These are phyloP conservation scores for Diplodus puntazzo DNA, from an alignment of 2,797 vertebrate species.

Conservation along the genomic window DNA sequence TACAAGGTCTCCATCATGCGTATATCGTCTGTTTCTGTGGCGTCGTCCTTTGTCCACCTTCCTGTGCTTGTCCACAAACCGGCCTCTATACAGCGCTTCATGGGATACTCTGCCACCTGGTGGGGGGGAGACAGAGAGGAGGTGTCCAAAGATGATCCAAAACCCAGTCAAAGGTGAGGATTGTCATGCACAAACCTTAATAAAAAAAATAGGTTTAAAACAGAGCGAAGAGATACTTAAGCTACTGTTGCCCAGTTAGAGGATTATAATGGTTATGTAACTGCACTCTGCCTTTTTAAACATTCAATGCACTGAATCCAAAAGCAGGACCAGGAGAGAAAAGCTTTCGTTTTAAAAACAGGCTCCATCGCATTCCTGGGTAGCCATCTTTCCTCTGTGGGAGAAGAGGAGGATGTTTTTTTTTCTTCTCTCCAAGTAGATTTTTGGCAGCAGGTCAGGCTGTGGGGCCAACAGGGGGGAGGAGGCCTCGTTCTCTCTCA, in stretches of 20 bases:
- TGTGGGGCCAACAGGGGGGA: constrained; percentile 51
- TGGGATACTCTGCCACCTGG: constrained; percentile 87
- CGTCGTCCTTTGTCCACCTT: constrained; percentile 89
- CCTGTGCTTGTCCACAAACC: constrained; percentile 86
- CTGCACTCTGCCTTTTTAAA: constrained; percentile 7
- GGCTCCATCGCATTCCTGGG: constrained; percentile 37
- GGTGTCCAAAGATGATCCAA: neutral
- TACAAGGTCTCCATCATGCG: constrained; percentile 97
- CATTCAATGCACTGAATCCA: constrained; percentile 6
- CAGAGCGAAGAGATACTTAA: neutral
- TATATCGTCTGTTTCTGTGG: constrained; percentile 89
- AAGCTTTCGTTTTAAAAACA: constrained; percentile 25
- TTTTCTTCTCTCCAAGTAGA: constrained; percentile 17
- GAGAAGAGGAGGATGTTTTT: constrained; percentile 12
- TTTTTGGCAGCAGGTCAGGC: constrained; percentile 56
- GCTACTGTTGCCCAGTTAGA: constrained; percentile 15
- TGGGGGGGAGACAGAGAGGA: constrained; percentile 27
- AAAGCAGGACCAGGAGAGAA: constrained; percentile 1
- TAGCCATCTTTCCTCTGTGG: constrained; percentile 14
- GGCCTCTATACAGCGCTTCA: constrained; percentile 86
- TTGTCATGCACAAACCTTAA: neutral
- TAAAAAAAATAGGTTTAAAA: constrained; percentile 10
- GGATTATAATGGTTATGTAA: constrained; percentile 55
- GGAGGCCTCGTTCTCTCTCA: constrained; percentile 32
- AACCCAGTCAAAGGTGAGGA: constrained; percentile 3